Conservation (phyloP, 2,888 invertebrate genomes). For the Agonopterix subpropinquella region DNA sequence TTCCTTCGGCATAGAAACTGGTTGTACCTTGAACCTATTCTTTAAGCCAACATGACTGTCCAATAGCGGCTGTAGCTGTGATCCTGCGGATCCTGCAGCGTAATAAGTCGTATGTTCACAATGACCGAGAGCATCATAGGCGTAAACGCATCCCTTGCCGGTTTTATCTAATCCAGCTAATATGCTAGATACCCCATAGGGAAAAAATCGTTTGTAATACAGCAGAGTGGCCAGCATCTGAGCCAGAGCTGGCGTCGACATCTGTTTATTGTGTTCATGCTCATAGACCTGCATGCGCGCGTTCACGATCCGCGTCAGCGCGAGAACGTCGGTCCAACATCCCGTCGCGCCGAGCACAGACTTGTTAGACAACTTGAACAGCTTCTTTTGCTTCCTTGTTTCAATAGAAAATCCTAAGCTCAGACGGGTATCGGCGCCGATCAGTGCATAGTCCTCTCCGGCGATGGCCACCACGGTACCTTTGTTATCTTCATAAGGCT, state of each 20-base stretch:
- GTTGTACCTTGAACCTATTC: constrained; percentile 85
- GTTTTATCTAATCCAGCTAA: constrained; percentile 94
- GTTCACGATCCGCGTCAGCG: constrained; percentile 87
- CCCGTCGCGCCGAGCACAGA: constrained; percentile 95
- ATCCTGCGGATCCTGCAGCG: constrained; percentile 93
- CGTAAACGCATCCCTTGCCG: constrained; percentile 95
- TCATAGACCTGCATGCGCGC: constrained; percentile 96
- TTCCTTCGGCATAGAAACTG: constrained; percentile 81
- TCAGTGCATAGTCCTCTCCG: constrained; percentile 95
- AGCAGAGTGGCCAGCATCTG: constrained; percentile 97
- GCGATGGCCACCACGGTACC: constrained; percentile 97
- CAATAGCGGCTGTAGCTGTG: constrained; percentile 93
- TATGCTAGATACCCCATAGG: constrained; percentile 97
- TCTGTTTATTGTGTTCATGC: constrained; percentile 93
- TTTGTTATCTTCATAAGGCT: constrained; percentile 69
- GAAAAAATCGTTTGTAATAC: constrained; percentile 98
- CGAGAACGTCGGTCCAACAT: constrained; percentile 98
- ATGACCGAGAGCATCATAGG: constrained; percentile 98
- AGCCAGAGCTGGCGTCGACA: constrained; percentile 94
- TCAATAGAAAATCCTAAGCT: constrained; percentile 94
- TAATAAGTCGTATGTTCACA: constrained; percentile 89
- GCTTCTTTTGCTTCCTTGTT: constrained; percentile 90
- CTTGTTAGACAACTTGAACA: constrained; percentile 86
- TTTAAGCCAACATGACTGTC: constrained; percentile 96
- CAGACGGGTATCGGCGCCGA: constrained; percentile 96